Evolutionary conservation across 2,797 vertebrate genomes (phyloP), one percentile per base, ranked within the genome.

Genomic region (Coregonus suidteri): DNA sequence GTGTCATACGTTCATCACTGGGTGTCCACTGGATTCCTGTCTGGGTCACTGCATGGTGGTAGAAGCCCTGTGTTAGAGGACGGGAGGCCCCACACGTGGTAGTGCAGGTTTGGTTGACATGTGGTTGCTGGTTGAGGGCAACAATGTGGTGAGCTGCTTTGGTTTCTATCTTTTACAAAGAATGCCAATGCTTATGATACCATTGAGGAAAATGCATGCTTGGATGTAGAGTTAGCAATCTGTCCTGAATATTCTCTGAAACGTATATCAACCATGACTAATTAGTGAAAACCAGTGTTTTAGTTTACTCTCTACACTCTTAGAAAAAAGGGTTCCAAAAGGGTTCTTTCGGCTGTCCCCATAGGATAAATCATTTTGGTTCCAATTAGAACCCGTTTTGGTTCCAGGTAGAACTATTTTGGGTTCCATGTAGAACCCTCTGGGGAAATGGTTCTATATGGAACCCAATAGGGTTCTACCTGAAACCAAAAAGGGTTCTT

Each of bases 1-100:
- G 59, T 20, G 59, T 25, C 9, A 64, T 30, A 64, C 41, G 0
- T 47, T 47, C 20, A 64, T 25, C 20, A 79, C 71, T 75, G 20
- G 62, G 69, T 35, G 69, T 72, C 14, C n/a, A 31, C 75, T 51
- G 52, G 71, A 34, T 59, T 51, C 37, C 53, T 79, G 75, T 34
- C 56, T 25, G 59, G 9, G 20, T 64, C 59, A 25, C 20, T 25
- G 20, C 59, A 62, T 62, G 59, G 20, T 64, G 59, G 59, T 64
- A 64, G 59, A 47, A 47, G 41, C 41, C 41, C 41, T 47, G 9
- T 9, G 41, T 47, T 47, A 47, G 41, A 47, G 41, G 9, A 47
- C 41, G 0, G 41, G 41, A 47, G 41, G 7, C 41, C 41, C 41
- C 41, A 47, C 41, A 47, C 6, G 1, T n/a, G 54, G 59, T 62